Base-by-base conservation (phyloP, 2,888 invertebrate genomes). In the Branchipolynoe longqiensis region DNA sequence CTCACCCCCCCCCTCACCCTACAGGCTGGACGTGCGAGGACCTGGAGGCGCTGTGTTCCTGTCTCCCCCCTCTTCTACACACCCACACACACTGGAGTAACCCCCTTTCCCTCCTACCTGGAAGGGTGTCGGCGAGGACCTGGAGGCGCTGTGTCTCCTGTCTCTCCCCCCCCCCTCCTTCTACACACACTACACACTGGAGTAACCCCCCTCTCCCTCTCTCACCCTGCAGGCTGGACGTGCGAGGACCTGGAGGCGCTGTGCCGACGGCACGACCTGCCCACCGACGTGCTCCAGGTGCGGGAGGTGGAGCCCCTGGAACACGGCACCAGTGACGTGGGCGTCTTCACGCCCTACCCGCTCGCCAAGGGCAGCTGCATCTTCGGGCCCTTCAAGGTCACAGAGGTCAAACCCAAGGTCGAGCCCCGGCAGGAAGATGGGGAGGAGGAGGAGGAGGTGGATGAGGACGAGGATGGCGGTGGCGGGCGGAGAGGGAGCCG, bases 231-330 rank as follows among this genome's bases (percentile, higher is more conserved):
- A 85, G 85, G 78, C 28, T 64, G 82, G 41, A 82, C 85, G 36
- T 82, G 83, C 54, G 85, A 85, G 54, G 85, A 85, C 54, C 36
- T 85, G 31, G 85, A 85, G 31, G 85, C 69, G 59, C 33, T 85
- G 36, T 25, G 41, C 36, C 41, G 59, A 31, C 41, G 73, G n/a
- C 85, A 85, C 73, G 36, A 82, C 31, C 31, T 85, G 14, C 85
- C 85, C 2, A 18, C 83, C 6, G 85, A 85, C 83, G 78, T 83
- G n/a, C 85, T 85, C 14, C 69, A 73, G 73, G 56, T 85, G 38
- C 59, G 85, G 22, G 83, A 85, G 36, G 58, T 69, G 82, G 82
- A 82, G 31, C 62, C 59, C 6, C 78, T 78, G 56, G 28, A 28
- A 33, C 38, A 54, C 25, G 82, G 36, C 4, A 4, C 33, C 58